phyloP scores from a whole-genome alignment of 1,140 invertebrate genomes.

The Lordiphosa clarofinis region DNA sequence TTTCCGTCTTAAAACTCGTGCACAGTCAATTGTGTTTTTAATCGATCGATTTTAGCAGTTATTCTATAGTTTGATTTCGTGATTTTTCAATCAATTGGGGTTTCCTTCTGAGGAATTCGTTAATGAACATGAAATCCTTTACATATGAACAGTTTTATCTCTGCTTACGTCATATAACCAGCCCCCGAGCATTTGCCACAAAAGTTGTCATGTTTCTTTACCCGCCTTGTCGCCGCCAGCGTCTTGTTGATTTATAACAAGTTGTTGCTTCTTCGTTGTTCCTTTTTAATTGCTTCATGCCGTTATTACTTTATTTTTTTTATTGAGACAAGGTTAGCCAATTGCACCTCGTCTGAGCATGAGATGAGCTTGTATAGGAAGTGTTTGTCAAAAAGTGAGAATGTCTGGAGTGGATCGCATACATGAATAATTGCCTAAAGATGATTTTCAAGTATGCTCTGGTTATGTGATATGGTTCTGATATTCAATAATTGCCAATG shows the following conservation, averaged over 20 bases:
- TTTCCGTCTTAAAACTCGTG: too few relatives aligned
- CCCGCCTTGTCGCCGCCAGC: conserved; percentile 28
- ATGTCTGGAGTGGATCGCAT: conserved; percentile 23
- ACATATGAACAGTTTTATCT: neutral
- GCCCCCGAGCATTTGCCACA: conserved; percentile 2
- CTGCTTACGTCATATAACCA: conserved; percentile 8
- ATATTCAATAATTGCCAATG: neutral
- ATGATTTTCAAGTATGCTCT: neutral
- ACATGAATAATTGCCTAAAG: conserved; percentile 8
- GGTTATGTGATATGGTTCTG: neutral
- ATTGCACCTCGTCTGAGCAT: conserved; percentile 30
- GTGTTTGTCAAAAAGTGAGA: conserved; percentile 19
- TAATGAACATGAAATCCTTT: too few relatives aligned
- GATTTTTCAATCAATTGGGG: too few relatives aligned
- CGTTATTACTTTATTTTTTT: conserved; percentile 53
- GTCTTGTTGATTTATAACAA: conserved; percentile 62
- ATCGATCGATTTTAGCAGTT: too few relatives aligned
- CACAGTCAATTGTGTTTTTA: too few relatives aligned
- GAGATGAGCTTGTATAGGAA: conserved; percentile 53
- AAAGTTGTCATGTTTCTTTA: conserved; percentile 11
- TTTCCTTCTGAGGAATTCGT: too few relatives aligned
- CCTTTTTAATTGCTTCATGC: conserved; percentile 60
- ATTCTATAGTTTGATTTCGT: too few relatives aligned
- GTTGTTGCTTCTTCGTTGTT: conserved; percentile 57
- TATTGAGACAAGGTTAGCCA: conserved; percentile 55